Evolutionary conservation across 2,888 invertebrate genomes (phyloP).

Genomic region (Apomyelois bistriatella): DNA sequence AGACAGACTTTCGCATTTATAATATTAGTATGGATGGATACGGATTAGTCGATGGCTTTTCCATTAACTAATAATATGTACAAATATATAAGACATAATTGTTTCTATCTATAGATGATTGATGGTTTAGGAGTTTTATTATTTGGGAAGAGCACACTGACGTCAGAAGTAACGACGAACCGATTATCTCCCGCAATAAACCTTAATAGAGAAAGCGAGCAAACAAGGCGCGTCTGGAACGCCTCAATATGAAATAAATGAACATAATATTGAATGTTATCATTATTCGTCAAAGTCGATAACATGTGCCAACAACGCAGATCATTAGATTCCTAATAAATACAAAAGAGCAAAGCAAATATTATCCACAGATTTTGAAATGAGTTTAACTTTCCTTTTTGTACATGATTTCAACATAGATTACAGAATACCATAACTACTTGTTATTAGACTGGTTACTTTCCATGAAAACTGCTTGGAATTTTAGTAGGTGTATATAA

Average conservation of each 20-base stretch:
- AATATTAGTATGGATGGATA: too few species aligned
- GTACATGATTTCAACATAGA: too few species aligned
- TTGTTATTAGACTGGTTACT: too few species aligned
- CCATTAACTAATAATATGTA: background rate
- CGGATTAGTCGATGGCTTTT: background rate
- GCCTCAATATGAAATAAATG: constrained; percentile 40
- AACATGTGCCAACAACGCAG: constrained; percentile 18
- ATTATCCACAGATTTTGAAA: too few species aligned
- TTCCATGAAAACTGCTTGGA: too few species aligned
- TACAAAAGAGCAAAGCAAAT: too few species aligned
- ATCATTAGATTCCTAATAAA: too few species aligned
- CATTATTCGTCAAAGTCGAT: constrained; percentile 35
- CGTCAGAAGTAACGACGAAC: constrained; percentile 37
- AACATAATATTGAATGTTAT: constrained; percentile 43
- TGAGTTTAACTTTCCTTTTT: too few species aligned
- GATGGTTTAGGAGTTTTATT: constrained; percentile 6
- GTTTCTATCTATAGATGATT: background rate
- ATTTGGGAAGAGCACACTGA: constrained; percentile 28
- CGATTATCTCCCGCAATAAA: constrained; percentile 39
- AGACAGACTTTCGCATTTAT: too few species aligned
- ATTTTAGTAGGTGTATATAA: too few species aligned
- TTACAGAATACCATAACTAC: too few species aligned
- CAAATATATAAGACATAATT: background rate
- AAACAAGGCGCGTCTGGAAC: constrained; percentile 28
- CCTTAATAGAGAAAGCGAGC: constrained; percentile 29